Percentiles rank a stretch among this genome's conserved stretches.
Conservation (phyloP, 2,888 invertebrate genomes). For the Agrenia bidenticulata region DNA sequence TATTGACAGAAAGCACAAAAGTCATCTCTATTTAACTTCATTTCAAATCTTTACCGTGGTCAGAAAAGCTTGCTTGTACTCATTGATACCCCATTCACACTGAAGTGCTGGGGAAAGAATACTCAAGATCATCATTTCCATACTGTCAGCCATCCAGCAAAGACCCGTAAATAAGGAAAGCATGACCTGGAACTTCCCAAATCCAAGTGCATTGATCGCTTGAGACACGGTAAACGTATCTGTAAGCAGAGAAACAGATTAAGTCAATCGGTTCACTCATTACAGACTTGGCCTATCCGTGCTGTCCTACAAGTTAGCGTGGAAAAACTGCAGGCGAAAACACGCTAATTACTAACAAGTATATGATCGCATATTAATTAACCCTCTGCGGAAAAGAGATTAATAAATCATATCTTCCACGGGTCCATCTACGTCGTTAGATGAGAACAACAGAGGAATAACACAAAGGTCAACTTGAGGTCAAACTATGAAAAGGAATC, state of each 20-base stretch:
- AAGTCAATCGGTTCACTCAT: too few species aligned
- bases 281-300: too few species aligned
- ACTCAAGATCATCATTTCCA: conserved; percentile 97
- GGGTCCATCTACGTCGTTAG: too few species aligned
- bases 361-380: too few species aligned
- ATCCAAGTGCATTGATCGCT: conserved; percentile 81
- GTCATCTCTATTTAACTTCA: neutral
- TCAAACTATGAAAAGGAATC: too few species aligned
- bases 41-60: conserved; percentile 68
- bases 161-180: conserved; percentile 79
- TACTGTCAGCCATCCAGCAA: conserved; percentile 96
- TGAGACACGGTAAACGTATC: conserved; percentile 84
- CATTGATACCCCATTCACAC: conserved; percentile 88
- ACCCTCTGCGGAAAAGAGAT: too few species aligned
- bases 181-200: conserved; percentile 87
- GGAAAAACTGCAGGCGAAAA: too few species aligned
- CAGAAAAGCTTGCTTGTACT: conserved; percentile 87
- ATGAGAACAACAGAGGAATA: too few species aligned
- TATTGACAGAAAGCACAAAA: neutral
- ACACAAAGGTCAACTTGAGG: too few species aligned
- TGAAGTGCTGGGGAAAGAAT: conserved; percentile 90
- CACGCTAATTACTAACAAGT: too few species aligned
- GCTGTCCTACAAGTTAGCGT: too few species aligned
- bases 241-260: conserved; percentile 55
- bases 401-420: too few species aligned